phyloP scores from a whole-genome alignment of 2,113 vertebrate species.

The Pelobates fuscus region DNA sequence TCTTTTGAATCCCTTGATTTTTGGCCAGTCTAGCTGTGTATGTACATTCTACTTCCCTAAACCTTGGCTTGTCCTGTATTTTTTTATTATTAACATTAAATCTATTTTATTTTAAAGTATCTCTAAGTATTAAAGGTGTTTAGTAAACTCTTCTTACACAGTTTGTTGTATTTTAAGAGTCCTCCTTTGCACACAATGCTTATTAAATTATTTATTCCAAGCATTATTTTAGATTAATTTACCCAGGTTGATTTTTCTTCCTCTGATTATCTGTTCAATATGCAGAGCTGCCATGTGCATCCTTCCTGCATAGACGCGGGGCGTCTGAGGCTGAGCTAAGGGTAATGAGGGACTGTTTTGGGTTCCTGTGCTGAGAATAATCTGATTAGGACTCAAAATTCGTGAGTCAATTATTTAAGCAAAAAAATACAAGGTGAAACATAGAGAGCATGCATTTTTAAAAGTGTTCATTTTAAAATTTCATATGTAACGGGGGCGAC shows the following conservation, averaged over 20 bases:
- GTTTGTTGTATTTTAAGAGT: not conserved
- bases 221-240: not conserved
- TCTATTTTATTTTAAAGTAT: too few relatives aligned
- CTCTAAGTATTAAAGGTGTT: too few relatives aligned
- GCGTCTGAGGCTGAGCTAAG: not conserved
- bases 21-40: too few relatives aligned
- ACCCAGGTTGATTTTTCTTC: not conserved
- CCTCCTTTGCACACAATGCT: not conserved
- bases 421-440: not conserved
- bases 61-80: too few relatives aligned
- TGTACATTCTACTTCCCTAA: too few relatives aligned
- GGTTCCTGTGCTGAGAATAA: not conserved
- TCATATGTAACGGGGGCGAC: not conserved
- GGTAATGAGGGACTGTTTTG: conserved; percentile 5
- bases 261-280: not conserved
- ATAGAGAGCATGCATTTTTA: not conserved
- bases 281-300: not conserved
- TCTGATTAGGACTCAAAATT: not conserved
- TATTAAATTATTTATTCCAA: not conserved
- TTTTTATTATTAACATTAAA: too few relatives aligned
- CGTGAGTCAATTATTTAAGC: not conserved
- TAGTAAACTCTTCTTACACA: too few relatives aligned
- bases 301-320: not conserved
- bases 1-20: too few relatives aligned
- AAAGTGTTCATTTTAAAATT: not conserved